Base-by-base conservation (phyloP, 2,113 vertebrate species). In the Eudyptes chrysolophus region DNA sequence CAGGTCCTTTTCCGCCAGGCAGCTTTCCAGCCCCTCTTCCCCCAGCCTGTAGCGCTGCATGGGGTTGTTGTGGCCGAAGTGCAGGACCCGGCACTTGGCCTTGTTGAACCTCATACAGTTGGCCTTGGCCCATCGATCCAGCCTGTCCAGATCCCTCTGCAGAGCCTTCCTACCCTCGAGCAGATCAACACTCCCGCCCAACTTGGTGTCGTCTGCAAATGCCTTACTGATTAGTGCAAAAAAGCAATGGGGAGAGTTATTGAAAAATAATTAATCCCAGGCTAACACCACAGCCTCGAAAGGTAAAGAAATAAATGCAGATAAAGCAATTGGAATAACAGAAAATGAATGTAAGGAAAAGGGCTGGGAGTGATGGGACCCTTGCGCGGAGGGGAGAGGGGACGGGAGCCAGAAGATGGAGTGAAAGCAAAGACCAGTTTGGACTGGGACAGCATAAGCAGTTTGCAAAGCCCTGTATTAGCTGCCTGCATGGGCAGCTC, bases 291-390 rank as follows among this genome's bases (percentile, higher is more conserved):
- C 29, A 16, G 32, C 42, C 75, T 78, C 6, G 1, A 17, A 70
- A 38, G 3, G 7, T 20, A 10, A n/a, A 72, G 34, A 27, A 62
- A 66, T 17, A 20, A 51, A 42, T 8, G 30, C 25, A 29, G 38
- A 19, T 6, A 18, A 87, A 87, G 19, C 11, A 20, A 36, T 26
- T 0, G 10, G 82, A 70, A n/a, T 10, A n/a, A 54, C 42, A 42
- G 49, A 6, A 88, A 51, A 60, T 2, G 21, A 49, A 21, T 0
- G 2, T 7, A 7, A 34, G 11, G 21, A 7, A 54, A 36, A 42
- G 29, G 3, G 30, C 21, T 13, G 0, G 5, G 40, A 65, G 55
- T 34, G 60, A 27, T 0, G 40, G 18, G 68, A 80, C 3, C 14
- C 9, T 40, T 8, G 10, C 1, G 4, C 0, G 3, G n/a, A 58